Evolutionary conservation across 1,140 invertebrate genomes (phyloP), one percentile per base, ranked within the genome.

Genomic region (Drosophila malerkotliana): DNA sequence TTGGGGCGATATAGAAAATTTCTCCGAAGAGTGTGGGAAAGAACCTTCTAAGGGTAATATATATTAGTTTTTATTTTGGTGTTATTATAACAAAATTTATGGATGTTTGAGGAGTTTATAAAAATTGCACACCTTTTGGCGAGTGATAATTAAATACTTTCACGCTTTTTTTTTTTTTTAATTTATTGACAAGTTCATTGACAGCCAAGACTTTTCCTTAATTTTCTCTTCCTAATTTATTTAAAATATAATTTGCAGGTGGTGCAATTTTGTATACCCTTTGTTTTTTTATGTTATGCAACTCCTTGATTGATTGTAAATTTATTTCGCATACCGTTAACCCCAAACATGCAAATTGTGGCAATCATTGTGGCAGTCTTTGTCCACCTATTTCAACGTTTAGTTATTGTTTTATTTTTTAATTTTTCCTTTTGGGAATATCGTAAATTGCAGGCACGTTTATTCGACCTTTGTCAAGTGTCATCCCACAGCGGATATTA

Each of bases 391-490:
- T 53, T 34, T 32, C 18, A 24, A 9, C 28, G 3, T 4, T 57
- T 48, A 59, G 58, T 44, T 49, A 61, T 73, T 44, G 71, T 44
- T 83, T 45, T 71, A 53, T 32, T 49, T 62, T 64, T 62, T 64
- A 28, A 30, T 54, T 60, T 56, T 48, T 41, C 24, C 30, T 45
- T 66, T 51, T 52, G 49, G 56, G 55, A 55, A 75, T 67, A 76
- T 87, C 72, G 67, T 34, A 60, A 57, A 85, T 77, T 47, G 44
- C 58, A 58, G 54, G 47, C 82, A 85, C 82, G 81, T 85, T 71
- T 55, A 59, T 21, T 7, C 54, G 59, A 52, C 66, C 59, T 47
- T 74, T 58, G 24, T 66, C 72, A 56, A 49, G 59, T 47, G 63
- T 58, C 68, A 64, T 45, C 59, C 48, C 60, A 14, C 26, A 24